Percentiles rank a stretch among this genome's conserved stretches.
phyloP scores from a whole-genome alignment of 2,888 invertebrate species.

The Diadegma fenestrale region DNA sequence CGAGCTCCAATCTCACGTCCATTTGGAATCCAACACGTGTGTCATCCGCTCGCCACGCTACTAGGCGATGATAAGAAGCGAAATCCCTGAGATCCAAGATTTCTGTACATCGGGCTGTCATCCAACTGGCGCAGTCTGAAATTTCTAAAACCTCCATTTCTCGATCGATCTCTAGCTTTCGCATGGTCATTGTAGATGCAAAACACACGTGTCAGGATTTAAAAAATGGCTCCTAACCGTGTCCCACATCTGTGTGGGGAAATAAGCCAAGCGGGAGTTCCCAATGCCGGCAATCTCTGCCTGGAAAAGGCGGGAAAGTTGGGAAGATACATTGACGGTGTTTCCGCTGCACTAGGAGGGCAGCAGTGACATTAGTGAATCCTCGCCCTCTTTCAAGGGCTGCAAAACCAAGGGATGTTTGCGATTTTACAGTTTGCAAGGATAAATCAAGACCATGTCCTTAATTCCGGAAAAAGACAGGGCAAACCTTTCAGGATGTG shows the following conservation, averaged over 20 bases:
- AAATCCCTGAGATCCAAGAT: conserved; percentile 39
- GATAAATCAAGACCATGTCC: neutral
- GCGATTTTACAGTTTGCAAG: conserved; percentile 14
- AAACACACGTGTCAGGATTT: conserved; percentile 49
- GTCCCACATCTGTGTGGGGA: conserved; percentile 27
- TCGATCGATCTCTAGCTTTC: neutral
- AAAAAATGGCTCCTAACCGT: neutral
- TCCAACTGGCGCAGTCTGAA: neutral
- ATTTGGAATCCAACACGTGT: conserved; percentile 44
- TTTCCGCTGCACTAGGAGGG: conserved; percentile 34
- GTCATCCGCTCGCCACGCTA: conserved; percentile 29
- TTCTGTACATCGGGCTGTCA: conserved; percentile 10
- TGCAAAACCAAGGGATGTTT: neutral
- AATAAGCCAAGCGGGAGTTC: neutral
- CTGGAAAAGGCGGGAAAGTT: neutral
- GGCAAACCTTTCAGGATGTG: neutral
- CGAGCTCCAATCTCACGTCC: conserved; percentile 36
- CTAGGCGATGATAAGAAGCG: conserved; percentile 28
- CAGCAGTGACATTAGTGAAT: conserved; percentile 26
- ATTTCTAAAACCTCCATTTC: neutral
- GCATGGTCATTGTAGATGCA: neutral
- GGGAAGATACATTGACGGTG: conserved; percentile 39
- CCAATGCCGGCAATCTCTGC: neutral
- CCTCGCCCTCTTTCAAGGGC: neutral
- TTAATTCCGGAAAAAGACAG: neutral